phyloP scores from a whole-genome alignment of 2,888 invertebrate species.

The Selenia dentaria region DNA sequence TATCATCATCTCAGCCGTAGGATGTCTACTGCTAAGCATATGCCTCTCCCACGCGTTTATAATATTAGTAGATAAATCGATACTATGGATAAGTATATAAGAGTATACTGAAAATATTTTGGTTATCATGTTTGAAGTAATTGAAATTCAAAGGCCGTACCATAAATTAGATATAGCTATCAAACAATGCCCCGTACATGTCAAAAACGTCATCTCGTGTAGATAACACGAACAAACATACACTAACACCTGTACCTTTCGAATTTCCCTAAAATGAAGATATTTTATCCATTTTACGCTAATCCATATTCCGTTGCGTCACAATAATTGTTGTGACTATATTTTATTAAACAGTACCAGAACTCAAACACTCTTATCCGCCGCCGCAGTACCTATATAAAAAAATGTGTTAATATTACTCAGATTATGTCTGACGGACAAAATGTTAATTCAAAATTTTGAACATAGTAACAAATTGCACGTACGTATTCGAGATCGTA shows the following conservation, averaged over 20 bases:
- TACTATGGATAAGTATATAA: too few relatives aligned
- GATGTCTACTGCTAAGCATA: too few relatives aligned
- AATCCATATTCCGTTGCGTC: slow-evolving; percentile 31
- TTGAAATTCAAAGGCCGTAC: background rate
- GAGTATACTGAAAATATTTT: too few relatives aligned
- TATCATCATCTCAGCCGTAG: too few relatives aligned
- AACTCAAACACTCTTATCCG: slow-evolving; percentile 1
- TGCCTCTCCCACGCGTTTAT: too few relatives aligned
- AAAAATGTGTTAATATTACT: too few relatives aligned
- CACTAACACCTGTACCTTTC: slow-evolving; percentile 20
- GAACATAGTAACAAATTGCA: too few relatives aligned
- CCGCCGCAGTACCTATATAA: too few relatives aligned
- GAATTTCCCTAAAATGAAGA: slow-evolving; percentile 36
- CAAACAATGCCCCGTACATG: background rate
- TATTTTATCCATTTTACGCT: slow-evolving; percentile 39
- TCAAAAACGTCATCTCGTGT: slow-evolving; percentile 16
- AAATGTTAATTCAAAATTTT: too few relatives aligned
- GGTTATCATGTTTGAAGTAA: background rate
- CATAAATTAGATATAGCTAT: slow-evolving; percentile 19
- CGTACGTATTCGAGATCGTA: too few relatives aligned
- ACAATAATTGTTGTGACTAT: slow-evolving; percentile 20
- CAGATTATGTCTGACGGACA: too few relatives aligned
- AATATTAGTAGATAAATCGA: too few relatives aligned
- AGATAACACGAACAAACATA: slow-evolving; percentile 13
- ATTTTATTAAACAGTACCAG: slow-evolving; percentile 20